Base-by-base conservation (phyloP, 2,888 invertebrate genomes). In the Pterobdella sp. region DNA sequence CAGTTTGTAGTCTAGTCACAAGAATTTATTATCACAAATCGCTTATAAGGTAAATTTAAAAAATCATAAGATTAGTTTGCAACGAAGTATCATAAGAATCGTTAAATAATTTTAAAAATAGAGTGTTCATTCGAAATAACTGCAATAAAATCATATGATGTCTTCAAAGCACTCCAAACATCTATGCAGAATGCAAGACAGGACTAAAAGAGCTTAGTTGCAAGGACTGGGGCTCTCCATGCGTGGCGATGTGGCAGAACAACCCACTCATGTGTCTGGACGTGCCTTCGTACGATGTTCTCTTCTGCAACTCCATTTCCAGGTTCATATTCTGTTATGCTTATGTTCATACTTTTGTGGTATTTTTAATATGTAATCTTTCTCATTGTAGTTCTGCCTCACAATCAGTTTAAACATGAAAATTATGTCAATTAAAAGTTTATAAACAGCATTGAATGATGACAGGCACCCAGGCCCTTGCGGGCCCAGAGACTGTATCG, bases 171-270 rank as follows among this genome's bases (percentile, higher is more conserved):
- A n/a, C n/a, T n/a, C n/a, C n/a, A n/a, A n/a, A n/a, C n/a, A n/a
- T n/a, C n/a, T n/a, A n/a, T n/a, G n/a, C 60, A 56, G 60, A 22
- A 18, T 56, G 60, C n/a, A 26, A 56, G 14, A 56, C 60, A n/a
- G 60, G 60, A 4, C 60, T 56, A 26, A 4, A 4, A 4, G 60
- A 56, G 60, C n/a, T 56, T 22, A 56, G 10, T 26, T 56, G 60
- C 60, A 56, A 56, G 60, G 60, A 18, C n/a, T 56, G 60, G 60
- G 60, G 60, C 60, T 56, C 60, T n/a, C 60, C 60, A 4, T 56
- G 60, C 60, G 26, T 26, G n/a, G 60, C 4, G 3, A 26, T 3
- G 3, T 56, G 60, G 60, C 60, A 14, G 10, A n/a, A 4, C 60
- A 56, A 56, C n/a, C 60, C 60, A 3, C 60, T 56, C 60, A 56